Percentiles rank a stretch among this genome's conserved stretches.
Evolutionary conservation across 1,140 invertebrate genomes (phyloP).

Genomic region (Ostrea edulis): DNA sequence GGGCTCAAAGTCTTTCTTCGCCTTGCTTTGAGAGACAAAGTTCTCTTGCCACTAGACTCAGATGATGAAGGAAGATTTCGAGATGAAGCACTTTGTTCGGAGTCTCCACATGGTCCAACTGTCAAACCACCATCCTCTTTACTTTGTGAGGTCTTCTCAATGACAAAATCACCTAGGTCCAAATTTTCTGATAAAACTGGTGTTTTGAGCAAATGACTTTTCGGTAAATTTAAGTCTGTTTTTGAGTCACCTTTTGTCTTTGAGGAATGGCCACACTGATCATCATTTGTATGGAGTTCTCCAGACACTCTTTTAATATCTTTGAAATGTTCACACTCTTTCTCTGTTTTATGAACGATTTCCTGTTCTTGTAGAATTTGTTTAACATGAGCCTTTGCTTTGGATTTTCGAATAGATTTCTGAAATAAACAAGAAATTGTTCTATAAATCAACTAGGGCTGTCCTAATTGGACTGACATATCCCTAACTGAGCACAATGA

Average conservation of each 20-base stretch:
- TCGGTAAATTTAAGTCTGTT: neutral
- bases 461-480: too few relatives aligned
- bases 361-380: constrained; percentile 62
- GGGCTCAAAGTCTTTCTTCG: neutral
- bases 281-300: neutral
- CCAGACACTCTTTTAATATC: neutral
- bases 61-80: neutral
- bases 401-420: constrained; percentile 55
- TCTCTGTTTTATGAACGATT: constrained; percentile 35
- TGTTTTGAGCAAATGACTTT: neutral
- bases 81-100: neutral
- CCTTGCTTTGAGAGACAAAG: constrained; percentile 21
- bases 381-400: constrained; percentile 63
- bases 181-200: neutral
- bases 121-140: neutral
- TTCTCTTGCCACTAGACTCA: neutral
- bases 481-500: too few relatives aligned
- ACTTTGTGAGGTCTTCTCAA: neutral
- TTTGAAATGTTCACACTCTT: neutral
- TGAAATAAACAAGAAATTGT: neutral
- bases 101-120: neutral
- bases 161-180: constrained; percentile 14
- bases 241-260: neutral
- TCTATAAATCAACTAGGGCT: too few relatives aligned
- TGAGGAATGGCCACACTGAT: neutral